phyloP scores from a whole-genome alignment of 2,888 invertebrate species.

The Amphipoea oculea region DNA sequence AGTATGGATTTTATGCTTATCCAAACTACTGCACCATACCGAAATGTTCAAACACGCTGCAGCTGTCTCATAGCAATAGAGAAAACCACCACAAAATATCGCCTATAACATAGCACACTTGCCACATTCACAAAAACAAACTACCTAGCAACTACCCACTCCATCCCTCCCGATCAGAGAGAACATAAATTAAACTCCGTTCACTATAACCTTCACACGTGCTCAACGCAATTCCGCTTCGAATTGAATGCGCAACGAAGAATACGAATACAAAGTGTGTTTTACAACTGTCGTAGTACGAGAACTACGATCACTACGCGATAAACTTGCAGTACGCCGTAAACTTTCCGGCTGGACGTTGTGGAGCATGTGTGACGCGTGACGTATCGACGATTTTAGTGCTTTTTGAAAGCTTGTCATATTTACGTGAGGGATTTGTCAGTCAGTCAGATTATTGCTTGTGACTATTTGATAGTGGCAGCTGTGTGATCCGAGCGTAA shows the following conservation, averaged over 20 bases:
- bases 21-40: neutral
- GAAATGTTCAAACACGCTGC: too few species aligned
- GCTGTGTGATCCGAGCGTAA: constrained; percentile 39
- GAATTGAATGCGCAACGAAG: constrained; percentile 64
- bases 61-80: neutral
- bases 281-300: constrained; percentile 61
- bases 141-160: neutral
- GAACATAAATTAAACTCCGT: constrained; percentile 61
- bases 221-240: constrained; percentile 54
- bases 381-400: constrained; percentile 55
- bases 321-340: constrained; percentile 60
- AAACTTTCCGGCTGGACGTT: constrained; percentile 56
- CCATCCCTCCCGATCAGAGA: constrained; percentile 38
- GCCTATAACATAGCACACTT: neutral
- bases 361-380: constrained; percentile 50
- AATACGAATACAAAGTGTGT: constrained; percentile 63
- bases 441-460: constrained; percentile 39
- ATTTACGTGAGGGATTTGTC: constrained; percentile 49
- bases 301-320: constrained; percentile 50
- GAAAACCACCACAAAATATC: constrained; percentile 10
- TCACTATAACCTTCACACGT: constrained; percentile 62
- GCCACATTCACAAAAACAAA: constrained; percentile 28
- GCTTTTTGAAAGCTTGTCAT: constrained; percentile 57
- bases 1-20: too few species aligned
- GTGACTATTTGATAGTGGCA: constrained; percentile 33